Base-by-base conservation (phyloP, 1,140 invertebrate genomes). In the Dendroctonus ponderosae region DNA sequence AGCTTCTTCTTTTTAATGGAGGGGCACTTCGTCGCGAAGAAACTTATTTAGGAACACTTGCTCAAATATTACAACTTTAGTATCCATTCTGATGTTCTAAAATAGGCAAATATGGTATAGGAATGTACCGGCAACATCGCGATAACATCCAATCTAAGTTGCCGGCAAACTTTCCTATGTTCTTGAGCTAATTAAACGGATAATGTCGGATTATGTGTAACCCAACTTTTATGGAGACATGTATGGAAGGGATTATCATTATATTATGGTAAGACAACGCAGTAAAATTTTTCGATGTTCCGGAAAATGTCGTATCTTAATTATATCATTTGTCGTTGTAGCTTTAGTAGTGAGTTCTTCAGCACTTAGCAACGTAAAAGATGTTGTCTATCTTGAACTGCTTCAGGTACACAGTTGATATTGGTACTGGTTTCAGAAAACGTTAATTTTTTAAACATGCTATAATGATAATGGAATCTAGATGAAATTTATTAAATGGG, bases 161-260 rank as follows among this genome's bases (percentile, higher is more conserved):
- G 7, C n/a, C 14, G 14, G 37, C 38, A n/a, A 26, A 42, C 12
- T 51, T 62, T 60, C 39, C 38, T 53, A 53, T 71, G 52, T 69
- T 62, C 54, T 71, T 71, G 54, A 52, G 58, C 62, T 69, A 51
- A 67, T 67, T 67, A 62, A 67, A 57, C 60, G 67, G 51, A 60
- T 67, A 70, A 62, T 68, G 69, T 67, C 48, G 69, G 66, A 70
- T 66, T 66, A 66, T 54, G 49, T 65, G 62, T 52, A 40, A 57
- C 43, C 67, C 50, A 64, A 65, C 61, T 67, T 67, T 67, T 67
- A 67, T 62, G 66, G 66, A 57, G 66, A 64, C 46, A 58, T 68
- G 62, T 51, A 65, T 52, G 15, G 42, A 64, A 60, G 51, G 60
- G 46, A 63, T 63, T 63, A 63, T 54, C 61, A 63, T 63, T 54